Evolutionary conservation across 2,888 invertebrate genomes (phyloP), one percentile per base, ranked within the genome.

Genomic region (Lissocephala sabroskyi): DNA sequence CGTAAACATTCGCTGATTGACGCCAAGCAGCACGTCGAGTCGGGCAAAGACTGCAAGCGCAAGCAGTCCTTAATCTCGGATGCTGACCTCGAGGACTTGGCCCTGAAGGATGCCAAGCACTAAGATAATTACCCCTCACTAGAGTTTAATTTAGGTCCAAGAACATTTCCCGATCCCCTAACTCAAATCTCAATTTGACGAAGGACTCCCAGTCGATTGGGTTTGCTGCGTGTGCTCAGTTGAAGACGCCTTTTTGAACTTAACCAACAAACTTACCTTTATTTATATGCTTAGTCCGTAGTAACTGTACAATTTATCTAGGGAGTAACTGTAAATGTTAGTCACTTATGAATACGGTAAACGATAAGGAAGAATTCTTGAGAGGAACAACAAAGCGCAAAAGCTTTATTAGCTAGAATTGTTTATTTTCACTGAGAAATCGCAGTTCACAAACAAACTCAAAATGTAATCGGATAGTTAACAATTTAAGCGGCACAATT

Each of bases 1-100:
- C 73, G 82, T n/a, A 81, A 79, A 47, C 73, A 80, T 58, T 80
- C 81, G 17, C 60, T 81, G 3, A 75, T 79, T 41, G 71, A 75
- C 47, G 75, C 60, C 53, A 77, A 77, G 35, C 70, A 70, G 46
- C 64, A 75, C 17, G 79, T 79, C 50, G 63, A 75, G 58, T 49
- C 65, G 2, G 56, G 54, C 0, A 65, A 79, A 18, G 60, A 75
- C n/a, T 74, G 62, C 41, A 71, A 68, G 46, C 71, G 82, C 41
- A 81, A 79, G 43, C 70, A 76, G 43, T 80, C 81, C 6, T 45
- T 79, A 17, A 68, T 64, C 41, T n/a, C n/a, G n/a, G 73, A 68
- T 13, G 68, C 73, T 7, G 73, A 74, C 49, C 73, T 54, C 41
- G 73, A 73, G 55, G 78, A 78, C 49, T 71, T 78, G 54, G 60